These are phyloP conservation scores for Drosophila melanica DNA, from an alignment of 1,140 invertebrate genomes.

Conservation along the genomic window DNA sequence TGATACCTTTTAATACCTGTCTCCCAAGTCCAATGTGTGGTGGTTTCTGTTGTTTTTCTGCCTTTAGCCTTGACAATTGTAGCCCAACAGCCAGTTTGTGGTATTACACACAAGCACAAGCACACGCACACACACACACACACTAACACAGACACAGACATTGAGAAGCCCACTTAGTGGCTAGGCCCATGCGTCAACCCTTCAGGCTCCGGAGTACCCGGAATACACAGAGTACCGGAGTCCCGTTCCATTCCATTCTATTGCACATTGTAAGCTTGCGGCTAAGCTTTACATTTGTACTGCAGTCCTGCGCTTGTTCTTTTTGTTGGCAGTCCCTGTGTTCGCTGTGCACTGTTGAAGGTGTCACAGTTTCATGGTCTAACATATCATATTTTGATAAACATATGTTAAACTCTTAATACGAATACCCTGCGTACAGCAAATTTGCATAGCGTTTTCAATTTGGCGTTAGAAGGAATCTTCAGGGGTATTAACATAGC, in stretches of 20 bases:
- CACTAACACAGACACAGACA: slow-evolving; percentile 8
- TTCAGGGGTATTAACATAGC: too few relatives aligned
- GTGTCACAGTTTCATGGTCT: slow-evolving; percentile 20
- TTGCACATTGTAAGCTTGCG: slow-evolving; percentile 47
- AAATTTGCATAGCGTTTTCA: too few relatives aligned
- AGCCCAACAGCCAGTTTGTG: slow-evolving; percentile 39
- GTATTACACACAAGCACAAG: slow-evolving; percentile 1
- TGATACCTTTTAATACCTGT: slow-evolving; percentile 50
- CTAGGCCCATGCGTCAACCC: slow-evolving; percentile 49
- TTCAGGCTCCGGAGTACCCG: slow-evolving; percentile 19
- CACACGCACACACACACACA: not conserved
- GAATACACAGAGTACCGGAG: not conserved
- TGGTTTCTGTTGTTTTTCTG: slow-evolving; percentile 17
- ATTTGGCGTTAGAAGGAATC: too few relatives aligned
- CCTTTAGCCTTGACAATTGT: slow-evolving; percentile 51
- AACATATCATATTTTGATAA: slow-evolving; percentile 33
- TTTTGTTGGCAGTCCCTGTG: not conserved
- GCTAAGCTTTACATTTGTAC: slow-evolving; percentile 46
- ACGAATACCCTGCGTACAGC: not conserved
- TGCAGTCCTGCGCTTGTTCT: not conserved
- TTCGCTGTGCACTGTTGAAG: slow-evolving; percentile 5
- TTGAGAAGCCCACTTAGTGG: slow-evolving; percentile 53
- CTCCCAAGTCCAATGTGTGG: slow-evolving; percentile 19
- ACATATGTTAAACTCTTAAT: slow-evolving; percentile 12
- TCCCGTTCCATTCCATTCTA: not conserved